Base-by-base conservation (phyloP, 1,140 invertebrate species). In the Formica selysi region DNA sequence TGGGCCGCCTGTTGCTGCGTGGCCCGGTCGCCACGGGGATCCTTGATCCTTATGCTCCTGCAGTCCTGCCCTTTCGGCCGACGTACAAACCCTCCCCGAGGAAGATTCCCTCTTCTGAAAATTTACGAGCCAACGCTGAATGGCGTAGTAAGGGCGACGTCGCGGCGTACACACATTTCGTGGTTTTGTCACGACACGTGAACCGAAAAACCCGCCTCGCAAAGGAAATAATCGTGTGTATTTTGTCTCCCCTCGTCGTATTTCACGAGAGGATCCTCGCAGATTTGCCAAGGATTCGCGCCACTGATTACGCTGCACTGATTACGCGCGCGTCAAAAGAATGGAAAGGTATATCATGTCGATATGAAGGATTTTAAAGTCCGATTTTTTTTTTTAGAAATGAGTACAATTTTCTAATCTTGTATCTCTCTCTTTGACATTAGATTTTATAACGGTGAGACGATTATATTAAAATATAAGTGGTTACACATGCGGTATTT, bases 1-100 rank as follows among this genome's bases (percentile, higher is more conserved):
- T 92, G 89, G 92, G 91, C 92, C 92, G 93, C 93, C 93, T 94
- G 93, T 94, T 94, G 93, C 93, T 94, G 90, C 90, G 79, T 81
- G 79, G 87, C 86, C 87, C 83, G 89, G 87, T 90, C 91, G 91
- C 92, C 86, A 94, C 91, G 86, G 91, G 93, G 92, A 94, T 94
- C 88, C 93, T 93, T 92, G 93, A 91, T 92, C 89, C 91, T 92
- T 90, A 88, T 91, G 86, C 89, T 86, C 86, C 86, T 90, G 87
- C 81, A 88, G 85, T 86, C 89, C 48, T 51, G 91, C 83, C 78
- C 85, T 90, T 90, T 89, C 84, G 87, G 76, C 78, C 83, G 74
- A 67, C 32, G 32, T 4, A 4, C 78, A 78, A 88, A 74, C 90
- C 86, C 89, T 90, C 90, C 90, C 89, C 84, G 85, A 91, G 88